Evolutionary conservation across 1,140 invertebrate genomes (phyloP).

Genomic region (Psix sp.): DNA sequence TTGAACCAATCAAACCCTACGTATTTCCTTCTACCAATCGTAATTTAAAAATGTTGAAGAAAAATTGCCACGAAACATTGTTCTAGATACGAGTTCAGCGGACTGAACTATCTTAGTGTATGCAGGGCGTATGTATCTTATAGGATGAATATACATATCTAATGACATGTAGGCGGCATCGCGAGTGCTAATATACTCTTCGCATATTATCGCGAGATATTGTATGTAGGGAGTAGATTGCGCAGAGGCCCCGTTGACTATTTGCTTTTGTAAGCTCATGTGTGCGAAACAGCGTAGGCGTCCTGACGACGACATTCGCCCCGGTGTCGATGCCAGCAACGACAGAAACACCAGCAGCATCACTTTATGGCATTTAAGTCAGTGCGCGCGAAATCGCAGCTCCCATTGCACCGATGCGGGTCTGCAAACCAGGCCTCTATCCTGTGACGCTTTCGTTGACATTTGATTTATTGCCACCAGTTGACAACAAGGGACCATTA

Average conservation of each 20-base stretch:
- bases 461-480: too few species aligned
- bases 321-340: constrained; percentile 28
- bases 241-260: constrained; percentile 23
- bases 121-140: constrained; percentile 3
- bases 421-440: constrained; percentile 6
- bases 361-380: constrained; percentile 10
- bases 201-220: constrained; percentile 47
- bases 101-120: constrained; percentile 1
- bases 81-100: too few species aligned
- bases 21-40: too few species aligned
- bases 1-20: too few species aligned
- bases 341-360: constrained; percentile 8
- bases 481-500: too few species aligned
- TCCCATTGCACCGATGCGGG: constrained; percentile 4
- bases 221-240: constrained; percentile 27
- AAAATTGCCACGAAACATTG: too few species aligned
- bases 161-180: constrained; percentile 38
- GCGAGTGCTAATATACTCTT: constrained; percentile 20
- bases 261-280: constrained; percentile 45
- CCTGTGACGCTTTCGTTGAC: constrained; percentile 29
- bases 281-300: constrained; percentile 41
- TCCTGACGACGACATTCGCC: constrained; percentile 37
- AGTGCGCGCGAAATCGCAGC: constrained; percentile 12
- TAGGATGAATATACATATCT: constrained; percentile 4
- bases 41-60: too few species aligned